These are phyloP conservation scores for Spisula solida DNA, from an alignment of 2,888 invertebrate genomes.

Conservation along the genomic window DNA sequence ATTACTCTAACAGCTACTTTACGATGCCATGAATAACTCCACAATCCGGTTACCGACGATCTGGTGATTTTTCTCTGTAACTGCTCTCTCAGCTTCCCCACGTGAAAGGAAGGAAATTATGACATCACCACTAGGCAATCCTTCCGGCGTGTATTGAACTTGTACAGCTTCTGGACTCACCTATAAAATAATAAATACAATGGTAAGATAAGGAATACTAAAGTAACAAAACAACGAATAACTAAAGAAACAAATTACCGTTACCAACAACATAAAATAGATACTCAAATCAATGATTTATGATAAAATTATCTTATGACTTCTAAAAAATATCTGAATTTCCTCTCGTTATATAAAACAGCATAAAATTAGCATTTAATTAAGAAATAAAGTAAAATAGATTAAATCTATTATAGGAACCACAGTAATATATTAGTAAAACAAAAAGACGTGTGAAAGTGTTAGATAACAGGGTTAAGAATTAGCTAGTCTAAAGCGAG, in stretches of 20 bases:
- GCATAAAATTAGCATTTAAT: no score
- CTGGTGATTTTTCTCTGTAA: conserved; percentile 88
- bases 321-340: no score
- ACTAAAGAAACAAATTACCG: background rate
- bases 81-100: conserved; percentile 88
- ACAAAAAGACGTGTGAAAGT: background rate
- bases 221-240: background rate
- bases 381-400: no score
- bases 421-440: background rate
- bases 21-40: conserved; percentile 87
- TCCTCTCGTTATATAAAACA: no score
- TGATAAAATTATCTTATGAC: background rate
- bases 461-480: background rate
- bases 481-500: background rate
- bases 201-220: background rate
- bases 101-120: conserved; percentile 87
- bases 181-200: conserved; percentile 75
- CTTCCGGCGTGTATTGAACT: conserved; percentile 87
- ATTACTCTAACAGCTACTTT: background rate
- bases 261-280: background rate
- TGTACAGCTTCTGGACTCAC: conserved; percentile 88
- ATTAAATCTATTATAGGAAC: no score
- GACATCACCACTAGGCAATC: conserved; percentile 88
- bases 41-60: conserved; percentile 88
- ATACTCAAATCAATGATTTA: background rate